These are phyloP conservation scores for Anguilla japonica DNA, from an alignment of 2,113 vertebrate species.

Conservation along the genomic window DNA sequence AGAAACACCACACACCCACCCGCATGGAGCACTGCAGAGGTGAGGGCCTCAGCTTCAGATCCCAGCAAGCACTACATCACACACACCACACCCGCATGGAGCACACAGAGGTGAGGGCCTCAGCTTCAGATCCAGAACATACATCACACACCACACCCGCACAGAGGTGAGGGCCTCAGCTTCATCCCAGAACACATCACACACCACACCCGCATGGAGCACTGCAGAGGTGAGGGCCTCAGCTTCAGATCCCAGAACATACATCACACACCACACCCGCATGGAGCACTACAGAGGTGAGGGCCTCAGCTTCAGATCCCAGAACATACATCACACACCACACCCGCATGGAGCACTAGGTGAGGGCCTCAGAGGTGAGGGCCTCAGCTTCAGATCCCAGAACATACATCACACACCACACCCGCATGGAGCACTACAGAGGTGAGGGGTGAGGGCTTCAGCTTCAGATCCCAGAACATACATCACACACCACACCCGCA, in stretches of 20 bases:
- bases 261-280: constrained; percentile 93
- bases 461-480: constrained; percentile 50
- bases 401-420: constrained; percentile 86
- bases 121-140: constrained; percentile 83
- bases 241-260: constrained; percentile 62
- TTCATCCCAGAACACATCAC: constrained; percentile 87
- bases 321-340: constrained; percentile 93
- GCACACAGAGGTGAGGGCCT: constrained; percentile 68
- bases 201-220: constrained; percentile 94
- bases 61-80: constrained; percentile 79
- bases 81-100: constrained; percentile 94
- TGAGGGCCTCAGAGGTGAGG: constrained; percentile 80
- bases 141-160: constrained; percentile 90
- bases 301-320: constrained; percentile 92
- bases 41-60: constrained; percentile 71
- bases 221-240: constrained; percentile 77
- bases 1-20: constrained; percentile 92
- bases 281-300: constrained; percentile 80
- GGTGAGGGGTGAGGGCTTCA: constrained; percentile 79
- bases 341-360: constrained; percentile 96
- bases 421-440: constrained; percentile 92
- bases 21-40: constrained; percentile 87
- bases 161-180: constrained; percentile 37
- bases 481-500: constrained; percentile 93
- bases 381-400: constrained; percentile 29